Evolutionary conservation across 1,140 invertebrate species (phyloP), one percentile per base, ranked within the genome.

Genomic region (Sweltsa coloradensis): DNA sequence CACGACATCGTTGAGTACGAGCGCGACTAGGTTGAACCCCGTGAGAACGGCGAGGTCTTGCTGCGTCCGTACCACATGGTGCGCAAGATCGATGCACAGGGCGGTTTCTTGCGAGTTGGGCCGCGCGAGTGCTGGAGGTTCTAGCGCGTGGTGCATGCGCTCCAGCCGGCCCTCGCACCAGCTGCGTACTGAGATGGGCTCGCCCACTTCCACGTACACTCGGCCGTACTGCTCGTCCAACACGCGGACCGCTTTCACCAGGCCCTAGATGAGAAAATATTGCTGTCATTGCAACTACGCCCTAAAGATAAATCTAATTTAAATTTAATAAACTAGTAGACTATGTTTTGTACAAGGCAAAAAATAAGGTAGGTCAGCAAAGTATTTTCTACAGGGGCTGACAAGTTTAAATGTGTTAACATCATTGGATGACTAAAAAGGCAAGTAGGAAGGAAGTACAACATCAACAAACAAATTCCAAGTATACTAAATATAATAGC

Each of bases 151-250:
- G 44, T 57, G 34, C 36, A 62, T 25, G 52, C 57, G 47, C 51
- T 64, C 41, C 3, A 64, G 25, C 31, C 66, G 50, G 14, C 61
- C 54, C 1, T 68, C 67, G 24, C 81, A 65, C 54, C 68, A 79
- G 31, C 76, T 56, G 49, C 77, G 70, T 1, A 83, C 72, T 2
- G 87, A 92, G 47, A 93, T 75, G 0, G 85, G 81, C 11, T 77
- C 67, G 14, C 82, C 84, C 56, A 93, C 75, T 57, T 85, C 76
- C 16, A 94, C 68, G 65, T 86, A 89, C 54, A 93, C 80, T 61
- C 79, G 82, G 24, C 90, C 90, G 67, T 79, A 92, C 34, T 79
- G 73, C 57, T 90, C 79, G 60, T 82, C 76, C 11, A 94, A 64
- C 34, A 85, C 80, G 51, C 75, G 79, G 7, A 89, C 60, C 0